Percentiles rank a stretch among this genome's conserved stretches.
Evolutionary conservation across 2,888 invertebrate species (phyloP).

Genomic region (Cheilosia impressa): DNA sequence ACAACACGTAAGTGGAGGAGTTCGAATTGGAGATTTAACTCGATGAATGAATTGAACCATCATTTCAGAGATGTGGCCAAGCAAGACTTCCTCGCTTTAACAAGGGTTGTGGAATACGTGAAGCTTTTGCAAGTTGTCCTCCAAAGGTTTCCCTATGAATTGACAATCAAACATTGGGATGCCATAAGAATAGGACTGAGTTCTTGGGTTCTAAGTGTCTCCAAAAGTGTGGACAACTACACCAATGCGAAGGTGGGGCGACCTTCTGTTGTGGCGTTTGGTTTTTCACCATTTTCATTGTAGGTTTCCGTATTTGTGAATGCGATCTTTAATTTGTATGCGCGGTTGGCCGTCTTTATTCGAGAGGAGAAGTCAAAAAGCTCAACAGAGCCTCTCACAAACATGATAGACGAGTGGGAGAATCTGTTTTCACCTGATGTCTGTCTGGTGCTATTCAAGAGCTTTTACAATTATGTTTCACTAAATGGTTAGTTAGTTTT

Average conservation of each 20-base stretch:
- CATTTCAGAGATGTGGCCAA: constrained; percentile 78
- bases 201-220: constrained; percentile 87
- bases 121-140: constrained; percentile 80
- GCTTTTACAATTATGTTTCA: constrained; percentile 79
- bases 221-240: constrained; percentile 82
- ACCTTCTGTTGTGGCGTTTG: neutral
- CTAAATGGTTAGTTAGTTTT: constrained; percentile 66
- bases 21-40: no score
- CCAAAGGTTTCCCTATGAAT: constrained; percentile 79
- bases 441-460: constrained; percentile 81
- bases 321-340: constrained; percentile 85
- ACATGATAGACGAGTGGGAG: constrained; percentile 88
- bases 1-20: constrained; percentile 83
- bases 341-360: constrained; percentile 84
- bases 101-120: constrained; percentile 80
- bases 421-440: constrained; percentile 90
- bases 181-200: constrained; percentile 88
- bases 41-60: no score
- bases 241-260: constrained; percentile 85
- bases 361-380: constrained; percentile 80
- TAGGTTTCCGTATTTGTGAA: constrained; percentile 84
- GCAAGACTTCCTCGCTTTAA: constrained; percentile 77
- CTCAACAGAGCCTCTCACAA: constrained; percentile 80
- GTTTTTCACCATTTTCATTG: neutral
- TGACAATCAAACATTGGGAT: constrained; percentile 87